Percentiles rank a stretch among this genome's conserved stretches.
phyloP scores from a whole-genome alignment of 2,888 invertebrate species.

The Chalcosyrphus nemorum region DNA sequence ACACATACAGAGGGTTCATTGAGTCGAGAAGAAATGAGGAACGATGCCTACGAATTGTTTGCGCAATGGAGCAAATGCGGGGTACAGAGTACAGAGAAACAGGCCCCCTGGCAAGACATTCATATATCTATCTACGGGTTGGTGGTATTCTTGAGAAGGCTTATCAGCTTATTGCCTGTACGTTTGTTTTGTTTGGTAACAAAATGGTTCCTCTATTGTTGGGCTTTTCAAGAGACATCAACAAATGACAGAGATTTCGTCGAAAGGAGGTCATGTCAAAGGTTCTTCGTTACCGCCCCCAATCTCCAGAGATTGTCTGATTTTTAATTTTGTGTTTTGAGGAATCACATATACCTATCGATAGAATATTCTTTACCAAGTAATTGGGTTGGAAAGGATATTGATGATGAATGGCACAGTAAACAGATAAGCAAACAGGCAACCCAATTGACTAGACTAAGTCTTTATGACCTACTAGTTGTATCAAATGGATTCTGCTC shows the following conservation, averaged over 20 bases:
- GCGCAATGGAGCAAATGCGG: background rate
- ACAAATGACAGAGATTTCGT: slow-evolving; percentile 18
- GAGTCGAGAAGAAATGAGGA: slow-evolving; percentile 17
- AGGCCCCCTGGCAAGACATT: background rate
- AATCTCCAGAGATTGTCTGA: background rate
- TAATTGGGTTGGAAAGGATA: no score
- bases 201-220: slow-evolving; percentile 15
- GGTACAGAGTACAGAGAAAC: no score
- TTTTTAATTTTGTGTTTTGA: background rate
- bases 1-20: background rate
- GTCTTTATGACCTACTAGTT: no score
- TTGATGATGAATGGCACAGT: no score
- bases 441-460: no score
- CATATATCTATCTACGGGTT: slow-evolving; percentile 7
- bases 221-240: background rate
- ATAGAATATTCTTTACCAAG: no score
- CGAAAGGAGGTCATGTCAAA: background rate
- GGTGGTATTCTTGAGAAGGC: slow-evolving; percentile 20
- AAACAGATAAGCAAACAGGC: no score
- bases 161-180: slow-evolving; percentile 19
- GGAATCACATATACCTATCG: background rate
- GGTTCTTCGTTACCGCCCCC: no score
- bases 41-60: slow-evolving; percentile 29
- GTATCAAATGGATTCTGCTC: no score
- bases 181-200: slow-evolving; percentile 14